phyloP scores from a whole-genome alignment of 2,888 invertebrate species.

The Bhutanitis thaidina region DNA sequence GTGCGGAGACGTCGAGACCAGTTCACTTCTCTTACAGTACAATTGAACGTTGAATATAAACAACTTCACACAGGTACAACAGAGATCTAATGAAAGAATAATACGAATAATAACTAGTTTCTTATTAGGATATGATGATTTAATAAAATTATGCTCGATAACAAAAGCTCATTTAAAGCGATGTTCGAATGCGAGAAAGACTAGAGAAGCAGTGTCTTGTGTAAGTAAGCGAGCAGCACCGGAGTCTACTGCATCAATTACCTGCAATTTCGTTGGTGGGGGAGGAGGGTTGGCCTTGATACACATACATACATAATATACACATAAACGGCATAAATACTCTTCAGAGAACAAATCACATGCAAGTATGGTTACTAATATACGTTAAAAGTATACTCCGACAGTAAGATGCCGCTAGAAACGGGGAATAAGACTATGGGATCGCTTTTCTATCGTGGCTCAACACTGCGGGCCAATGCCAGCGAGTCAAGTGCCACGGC shows the following conservation, averaged over 20 bases:
- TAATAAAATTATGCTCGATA: constrained; percentile 69
- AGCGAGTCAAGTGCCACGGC: not conserved
- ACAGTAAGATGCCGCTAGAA: constrained; percentile 30
- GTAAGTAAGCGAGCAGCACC: constrained; percentile 59
- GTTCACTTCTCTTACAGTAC: constrained; percentile 63
- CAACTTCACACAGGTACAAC: constrained; percentile 78
- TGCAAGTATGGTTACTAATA: constrained; percentile 45
- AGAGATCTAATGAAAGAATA: constrained; percentile 79
- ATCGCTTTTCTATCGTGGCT: constrained; percentile 1
- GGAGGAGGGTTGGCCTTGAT: constrained; percentile 51
- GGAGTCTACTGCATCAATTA: constrained; percentile 79
- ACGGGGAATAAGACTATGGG: constrained; percentile 12
- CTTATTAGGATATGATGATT: constrained; percentile 72
- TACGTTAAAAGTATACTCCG: constrained; percentile 29
- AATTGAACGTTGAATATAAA: constrained; percentile 68
- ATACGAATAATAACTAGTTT: constrained; percentile 75
- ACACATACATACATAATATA: constrained; percentile 25
- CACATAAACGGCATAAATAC: constrained; percentile 33
- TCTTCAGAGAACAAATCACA: constrained; percentile 44
- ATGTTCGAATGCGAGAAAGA: constrained; percentile 73
- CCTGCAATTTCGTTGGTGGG: constrained; percentile 54
- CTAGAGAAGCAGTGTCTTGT: constrained; percentile 74
- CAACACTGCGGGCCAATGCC: not conserved
- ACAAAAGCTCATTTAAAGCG: constrained; percentile 62
- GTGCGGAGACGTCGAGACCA: constrained; percentile 58